These are phyloP conservation scores for Phoeniculus purpureus DNA, from an alignment of 2,797 vertebrate genomes.

Conservation along the genomic window DNA sequence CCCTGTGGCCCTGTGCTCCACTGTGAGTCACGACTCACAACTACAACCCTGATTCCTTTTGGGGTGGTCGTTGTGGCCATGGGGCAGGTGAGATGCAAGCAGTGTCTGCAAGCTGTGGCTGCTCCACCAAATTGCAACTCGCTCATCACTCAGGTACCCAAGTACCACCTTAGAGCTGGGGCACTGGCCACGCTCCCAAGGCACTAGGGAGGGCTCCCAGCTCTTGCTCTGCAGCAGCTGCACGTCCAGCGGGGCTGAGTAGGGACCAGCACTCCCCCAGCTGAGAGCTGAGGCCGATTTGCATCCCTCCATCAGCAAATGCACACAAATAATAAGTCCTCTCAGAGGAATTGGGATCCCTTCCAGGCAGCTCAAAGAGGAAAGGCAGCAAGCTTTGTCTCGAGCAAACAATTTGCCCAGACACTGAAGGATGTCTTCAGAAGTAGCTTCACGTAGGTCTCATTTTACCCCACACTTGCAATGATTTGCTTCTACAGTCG, in stretches of 20 bases:
- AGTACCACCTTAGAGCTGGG: fast-evolving
- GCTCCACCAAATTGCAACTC: fast-evolving
- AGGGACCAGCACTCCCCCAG: background rate
- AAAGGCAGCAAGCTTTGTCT: constrained; percentile 35
- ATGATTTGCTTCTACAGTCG: background rate
- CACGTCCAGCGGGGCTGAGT: background rate
- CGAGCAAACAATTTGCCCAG: background rate
- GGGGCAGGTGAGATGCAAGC: fast-evolving
- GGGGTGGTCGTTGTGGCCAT: background rate
- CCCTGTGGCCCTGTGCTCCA: fast-evolving
- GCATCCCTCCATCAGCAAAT: background rate
- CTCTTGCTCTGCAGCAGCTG: fast-evolving
- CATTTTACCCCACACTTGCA: background rate
- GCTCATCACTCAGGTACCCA: background rate
- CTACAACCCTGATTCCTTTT: background rate
- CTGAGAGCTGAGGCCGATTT: background rate
- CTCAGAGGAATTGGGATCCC: constrained; percentile 26
- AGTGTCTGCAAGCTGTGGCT: background rate
- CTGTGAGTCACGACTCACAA: background rate
- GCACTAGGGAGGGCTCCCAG: background rate
- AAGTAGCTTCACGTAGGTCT: constrained; percentile 30
- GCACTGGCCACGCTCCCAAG: fast-evolving
- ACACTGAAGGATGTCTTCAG: constrained; percentile 1
- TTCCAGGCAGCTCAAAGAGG: background rate
- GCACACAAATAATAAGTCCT: constrained; percentile 48